Conservation (phyloP, 2,888 invertebrate genomes). For the Monochamus alternatus region DNA sequence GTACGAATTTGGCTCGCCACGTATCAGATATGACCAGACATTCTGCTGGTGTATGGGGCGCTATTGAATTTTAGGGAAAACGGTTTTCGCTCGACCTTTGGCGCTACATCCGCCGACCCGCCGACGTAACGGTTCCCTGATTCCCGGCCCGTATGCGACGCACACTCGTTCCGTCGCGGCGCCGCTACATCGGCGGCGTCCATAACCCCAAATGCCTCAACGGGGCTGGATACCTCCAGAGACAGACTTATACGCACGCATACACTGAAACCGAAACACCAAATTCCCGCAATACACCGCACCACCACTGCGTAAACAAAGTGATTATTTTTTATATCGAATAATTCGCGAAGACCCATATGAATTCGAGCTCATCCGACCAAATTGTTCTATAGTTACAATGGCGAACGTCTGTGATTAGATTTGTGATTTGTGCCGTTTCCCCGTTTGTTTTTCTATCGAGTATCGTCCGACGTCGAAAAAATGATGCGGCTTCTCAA, state of each 20-base stretch:
- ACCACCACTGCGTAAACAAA: background rate
- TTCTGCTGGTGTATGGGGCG: background rate
- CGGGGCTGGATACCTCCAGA: conserved; percentile 17
- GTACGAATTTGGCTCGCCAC: conserved; percentile 17
- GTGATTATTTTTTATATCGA: background rate
- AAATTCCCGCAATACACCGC: conserved; percentile 12
- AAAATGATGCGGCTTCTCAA: conserved; percentile 65
- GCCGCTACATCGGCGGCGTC: conserved; percentile 38
- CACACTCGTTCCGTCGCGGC: conserved; percentile 33
- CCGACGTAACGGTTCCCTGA: conserved; percentile 25
- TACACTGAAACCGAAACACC: conserved; percentile 27
- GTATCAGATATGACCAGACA: conserved; percentile 13
- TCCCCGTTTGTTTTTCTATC: conserved; percentile 4
- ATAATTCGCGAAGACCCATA: background rate
- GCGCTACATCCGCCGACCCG: conserved; percentile 23
- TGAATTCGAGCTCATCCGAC: background rate
- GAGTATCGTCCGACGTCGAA: conserved; percentile 10
- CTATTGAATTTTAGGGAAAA: background rate
- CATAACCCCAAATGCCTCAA: conserved; percentile 40
- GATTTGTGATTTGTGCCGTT: conserved; percentile 13
- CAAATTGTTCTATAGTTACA: background rate
- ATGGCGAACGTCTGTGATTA: conserved; percentile 18
- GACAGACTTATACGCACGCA: background rate
- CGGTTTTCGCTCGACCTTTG: conserved; percentile 21
- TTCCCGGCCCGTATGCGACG: conserved; percentile 34